Evolutionary conservation across 2,888 invertebrate genomes (phyloP), one percentile per base, ranked within the genome.

Genomic region (Stenodema calcarata): DNA sequence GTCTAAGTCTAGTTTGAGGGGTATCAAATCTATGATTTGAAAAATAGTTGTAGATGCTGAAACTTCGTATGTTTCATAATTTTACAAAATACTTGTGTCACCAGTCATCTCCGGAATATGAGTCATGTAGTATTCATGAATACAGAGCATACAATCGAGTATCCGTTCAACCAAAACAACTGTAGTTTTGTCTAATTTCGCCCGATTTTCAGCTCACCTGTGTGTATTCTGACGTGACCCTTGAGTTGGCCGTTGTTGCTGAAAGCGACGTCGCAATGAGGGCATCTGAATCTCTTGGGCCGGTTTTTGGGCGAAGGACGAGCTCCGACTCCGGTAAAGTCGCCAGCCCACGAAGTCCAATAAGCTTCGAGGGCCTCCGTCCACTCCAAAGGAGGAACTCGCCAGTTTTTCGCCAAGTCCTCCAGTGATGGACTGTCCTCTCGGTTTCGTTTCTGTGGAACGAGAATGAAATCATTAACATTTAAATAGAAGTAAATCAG

Each of bases 211-310:
- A 23, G 23, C 78, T 41, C 91, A 92, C 96, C 97, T 50, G 97
- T 97, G 90, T 97, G 97, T 86, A 97, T 97, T 87, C 97, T 92
- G n/a, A 97, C 94, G 90, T 98, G 97, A 18, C 97, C 97, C 91
- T 96, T 96, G 0, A 98, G 92, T 90, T 98, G 97, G 0, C 97
- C 97, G 91, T 97, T 97, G 91, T 98, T 98, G n/a, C 97, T 97
- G 91, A 98, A 98, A 0, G 96, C 96, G 0, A 96, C 96, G 89
- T 96, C 94, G 90, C 98, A 98, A 90, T 96, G 95, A 0, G 96
- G 95, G 90, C 98, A 98, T 89, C 96, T 95, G 91, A 98, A 98
- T 90, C 97, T 97, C 91, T 97, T 97, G 0, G 98, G 97, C 0
- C 97, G 93, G 89, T 96, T 94, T 90, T 97, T 96, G 92, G 92